A percentile compares a stretch with the other conserved stretches of the same genome.
These are phyloP conservation scores for Zaprionus lineosus DNA, from an alignment of 2,888 invertebrate genomes.

Conservation along the genomic window DNA sequence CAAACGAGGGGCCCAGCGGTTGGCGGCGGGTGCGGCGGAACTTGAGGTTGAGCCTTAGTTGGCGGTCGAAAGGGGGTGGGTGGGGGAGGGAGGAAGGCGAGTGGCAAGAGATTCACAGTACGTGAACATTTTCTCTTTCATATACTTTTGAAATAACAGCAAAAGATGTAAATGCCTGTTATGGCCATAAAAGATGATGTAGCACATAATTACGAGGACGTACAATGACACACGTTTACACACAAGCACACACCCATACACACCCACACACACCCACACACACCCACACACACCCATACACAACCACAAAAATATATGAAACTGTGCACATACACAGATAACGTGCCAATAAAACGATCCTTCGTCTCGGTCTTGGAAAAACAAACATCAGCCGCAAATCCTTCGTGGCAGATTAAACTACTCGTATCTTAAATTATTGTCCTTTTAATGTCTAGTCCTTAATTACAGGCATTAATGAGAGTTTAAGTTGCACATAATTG, in stretches of 20 bases:
- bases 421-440: not conserved
- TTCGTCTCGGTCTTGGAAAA: too few relatives aligned
- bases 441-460: too few relatives aligned
- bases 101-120: not conserved
- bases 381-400: conserved; percentile 1
- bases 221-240: conserved; percentile 26
- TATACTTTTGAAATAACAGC: conserved; percentile 65
- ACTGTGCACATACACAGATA: conserved; percentile 19
- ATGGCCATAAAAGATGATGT: conserved; percentile 71
- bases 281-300: not conserved
- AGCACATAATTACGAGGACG: conserved; percentile 67
- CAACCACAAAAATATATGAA: too few relatives aligned
- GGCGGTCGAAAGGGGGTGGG: not conserved
- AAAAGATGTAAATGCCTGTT: conserved; percentile 45
- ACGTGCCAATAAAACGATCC: conserved; percentile 43
- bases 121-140: conserved; percentile 47
- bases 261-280: conserved; percentile 1
- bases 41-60: not conserved
- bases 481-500: too few relatives aligned
- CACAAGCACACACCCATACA: not conserved
- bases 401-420: conserved; percentile 1
- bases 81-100: not conserved
- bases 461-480: too few relatives aligned
- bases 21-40: not conserved
- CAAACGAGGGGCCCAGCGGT: conserved; percentile 51